phyloP scores from a whole-genome alignment of 2,113 vertebrate genomes.

The Nestor notabilis region DNA sequence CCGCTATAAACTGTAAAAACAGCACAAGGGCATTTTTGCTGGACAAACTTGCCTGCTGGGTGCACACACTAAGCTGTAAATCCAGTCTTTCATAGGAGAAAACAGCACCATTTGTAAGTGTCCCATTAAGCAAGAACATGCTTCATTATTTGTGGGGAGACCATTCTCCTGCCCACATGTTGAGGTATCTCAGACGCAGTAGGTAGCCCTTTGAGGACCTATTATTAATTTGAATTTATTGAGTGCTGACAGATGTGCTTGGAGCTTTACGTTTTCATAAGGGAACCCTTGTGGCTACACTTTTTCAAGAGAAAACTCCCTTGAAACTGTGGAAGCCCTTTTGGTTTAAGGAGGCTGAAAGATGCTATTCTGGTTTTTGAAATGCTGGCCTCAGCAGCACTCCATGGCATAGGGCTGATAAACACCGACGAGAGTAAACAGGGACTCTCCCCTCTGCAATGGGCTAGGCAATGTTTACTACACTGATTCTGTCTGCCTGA shows the following conservation, averaged over 20 bases:
- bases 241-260: constrained; percentile 41
- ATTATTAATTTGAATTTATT: constrained; percentile 58
- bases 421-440: fast-evolving
- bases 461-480: background rate
- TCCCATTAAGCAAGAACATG: constrained; percentile 1
- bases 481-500: background rate
- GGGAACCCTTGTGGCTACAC: constrained; percentile 36
- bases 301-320: constrained; percentile 22
- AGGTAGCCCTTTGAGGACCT: constrained; percentile 20
- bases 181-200: constrained; percentile 28
- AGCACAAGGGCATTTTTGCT: background rate
- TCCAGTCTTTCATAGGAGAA: constrained; percentile 15
- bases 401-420: background rate
- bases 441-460: background rate
- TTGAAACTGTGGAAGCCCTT: background rate
- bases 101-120: constrained; percentile 24
- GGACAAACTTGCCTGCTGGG: background rate
- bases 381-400: background rate
- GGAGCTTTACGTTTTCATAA: constrained; percentile 20
- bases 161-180: constrained; percentile 6
- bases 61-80: background rate
- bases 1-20: background rate
- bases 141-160: constrained; percentile 6
- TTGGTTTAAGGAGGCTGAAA: constrained; percentile 9
- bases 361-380: background rate